A percentile compares a stretch with the other conserved stretches of the same genome.
Conservation (phyloP, 2,888 invertebrate genomes). For the Psylliodes chrysocephalus region DNA sequence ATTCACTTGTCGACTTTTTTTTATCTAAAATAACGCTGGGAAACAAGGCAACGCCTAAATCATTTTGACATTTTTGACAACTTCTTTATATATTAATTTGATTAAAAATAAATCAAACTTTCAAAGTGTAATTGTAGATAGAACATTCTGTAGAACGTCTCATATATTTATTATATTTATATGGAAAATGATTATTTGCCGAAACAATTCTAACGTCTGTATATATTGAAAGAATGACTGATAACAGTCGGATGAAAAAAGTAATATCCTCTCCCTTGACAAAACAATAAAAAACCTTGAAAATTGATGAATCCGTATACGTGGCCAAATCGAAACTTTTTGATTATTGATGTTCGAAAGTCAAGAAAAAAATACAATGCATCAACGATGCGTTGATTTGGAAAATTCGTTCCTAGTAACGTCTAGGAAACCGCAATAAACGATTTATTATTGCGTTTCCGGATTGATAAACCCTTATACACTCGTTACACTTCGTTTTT, state of each 20-base stretch:
- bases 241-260: slow-evolving; percentile 11
- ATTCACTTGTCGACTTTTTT: too few relatives aligned
- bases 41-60: too few relatives aligned
- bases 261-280: slow-evolving; percentile 14
- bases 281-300: slow-evolving; percentile 31
- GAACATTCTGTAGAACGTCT: too few relatives aligned
- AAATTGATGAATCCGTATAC: slow-evolving; percentile 34
- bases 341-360: slow-evolving; percentile 48
- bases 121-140: too few relatives aligned
- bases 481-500: slow-evolving; percentile 17
- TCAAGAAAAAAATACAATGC: slow-evolving; percentile 47
- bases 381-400: slow-evolving; percentile 47
- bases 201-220: background rate
- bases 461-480: slow-evolving; percentile 36
- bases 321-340: slow-evolving; percentile 44
- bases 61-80: too few relatives aligned
- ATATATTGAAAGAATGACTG: slow-evolving; percentile 15
- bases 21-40: too few relatives aligned
- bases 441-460: slow-evolving; percentile 41
- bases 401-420: slow-evolving; percentile 48
- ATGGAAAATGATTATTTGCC: background rate
- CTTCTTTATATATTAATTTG: too few relatives aligned
- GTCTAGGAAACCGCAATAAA: slow-evolving; percentile 36
- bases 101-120: too few relatives aligned
- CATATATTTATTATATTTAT: too few relatives aligned